Base-by-base conservation (phyloP, 53 echinoderm and acorn worm species). In the Crossaster papposus region DNA sequence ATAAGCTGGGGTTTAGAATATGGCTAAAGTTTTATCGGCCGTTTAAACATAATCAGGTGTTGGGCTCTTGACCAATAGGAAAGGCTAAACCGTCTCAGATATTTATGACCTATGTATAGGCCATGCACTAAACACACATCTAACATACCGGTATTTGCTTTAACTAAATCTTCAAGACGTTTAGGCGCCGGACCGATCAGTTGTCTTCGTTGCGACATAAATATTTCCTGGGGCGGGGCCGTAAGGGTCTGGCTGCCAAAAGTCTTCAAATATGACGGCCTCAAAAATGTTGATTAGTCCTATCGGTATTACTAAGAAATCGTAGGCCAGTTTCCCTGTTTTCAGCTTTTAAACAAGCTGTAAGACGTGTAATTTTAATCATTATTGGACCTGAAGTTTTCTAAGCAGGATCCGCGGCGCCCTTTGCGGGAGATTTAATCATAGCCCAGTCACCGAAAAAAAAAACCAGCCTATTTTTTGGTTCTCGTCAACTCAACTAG, bases 321-420 rank as follows among this genome's bases (percentile, higher is more conserved):
- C 50, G n/a, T 44, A 26, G 4, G 44, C 78, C 78, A 78, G 3
- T 38, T 78, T 78, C 4, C 78, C 78, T n/a, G 4, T 38, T 78
- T 78, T 74, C 18, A 4, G 3, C 4, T 68, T 24, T 78, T 78
- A 78, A 78, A 78, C 50, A 78, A 50, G 78, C 34, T 35, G 78
- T 78, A 24, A 50, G 14, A 9, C 7, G 23, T 34, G 78, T 44
- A 50, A 24, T 78, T 38, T 78, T 78, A 24, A 24, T 38, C 38
- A 38, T 78, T 20, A 78, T 78, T 78, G 36, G 78, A 78, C 78
- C 50, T 50, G 78, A 80, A 55, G 54, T 80, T n/a, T 28, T 80
- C 51, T 33, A 28, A 24, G 51, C 38, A 80, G 62, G 80, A 80
- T 80, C 58, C 51, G 18, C 11, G 80, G 80, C 80, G 80, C 80